Evolutionary conservation across 2,113 vertebrate genomes (phyloP), one percentile per base, ranked within the genome.

Genomic region (Larimichthys polyactis): DNA sequence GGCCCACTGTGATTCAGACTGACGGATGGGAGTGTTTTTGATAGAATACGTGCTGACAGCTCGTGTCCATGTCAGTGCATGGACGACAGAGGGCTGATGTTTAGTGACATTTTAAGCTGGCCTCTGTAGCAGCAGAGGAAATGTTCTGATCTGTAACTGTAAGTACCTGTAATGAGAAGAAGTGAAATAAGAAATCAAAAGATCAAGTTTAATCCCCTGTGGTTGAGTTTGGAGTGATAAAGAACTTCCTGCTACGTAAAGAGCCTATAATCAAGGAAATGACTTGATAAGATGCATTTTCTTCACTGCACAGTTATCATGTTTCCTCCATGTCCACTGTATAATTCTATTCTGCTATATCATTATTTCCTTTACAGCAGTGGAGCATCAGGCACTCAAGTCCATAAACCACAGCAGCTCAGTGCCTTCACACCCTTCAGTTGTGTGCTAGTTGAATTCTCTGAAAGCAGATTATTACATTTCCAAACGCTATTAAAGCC

Each of bases 401-500:
- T 27, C 51, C 24, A 60, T 59, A 44, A 78, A 51, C 9, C 52
- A 29, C 36, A 36, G 4, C 81, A 22, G 24, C 54, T 79, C 77
- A 20, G 54, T 22, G 27, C 19, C 6, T 44, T 29, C 32, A 6
- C 62, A 32, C 54, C 52, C 55, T 64, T 44, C 57, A 46, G 6
- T 17, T 52, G 63, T 11, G 3, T 46, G 17, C 12, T 49, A 6
- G 12, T 11, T 70, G 17, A 32, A 46, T 73, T 77, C 62, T 62
- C 62, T 24, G 22, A 70, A 67, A 84, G 46, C 40, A 72, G 11
- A 40, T 76, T 72, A 72, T 68, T 63, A 7, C n/a, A 43, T 59
- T 70, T 44, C 69, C 62, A 73, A 69, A 72, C 48, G 29, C 10
- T 54, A 65, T 87, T 65, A 75, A 57, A 57, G 49, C 22, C 6